phyloP scores from a whole-genome alignment of 2,888 invertebrate species.

The Nomada ferruginata region DNA sequence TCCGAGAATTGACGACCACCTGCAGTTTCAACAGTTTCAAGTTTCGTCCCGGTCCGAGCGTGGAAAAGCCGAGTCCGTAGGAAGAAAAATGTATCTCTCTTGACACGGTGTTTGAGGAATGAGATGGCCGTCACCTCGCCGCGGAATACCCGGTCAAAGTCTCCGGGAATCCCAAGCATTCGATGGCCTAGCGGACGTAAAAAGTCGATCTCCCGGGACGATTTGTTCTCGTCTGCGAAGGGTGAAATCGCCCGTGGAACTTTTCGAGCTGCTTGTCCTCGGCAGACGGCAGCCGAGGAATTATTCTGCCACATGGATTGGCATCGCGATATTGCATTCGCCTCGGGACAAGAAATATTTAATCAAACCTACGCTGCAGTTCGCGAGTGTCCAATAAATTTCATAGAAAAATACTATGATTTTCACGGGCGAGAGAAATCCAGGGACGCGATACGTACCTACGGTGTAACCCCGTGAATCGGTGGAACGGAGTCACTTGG shows the following conservation, averaged over 20 bases:
- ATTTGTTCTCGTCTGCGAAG: neutral
- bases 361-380: no score
- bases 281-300: neutral
- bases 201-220: slow-evolving; percentile 5
- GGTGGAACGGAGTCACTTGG: slow-evolving; percentile 30
- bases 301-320: neutral
- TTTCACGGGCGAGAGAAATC: no score
- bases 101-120: neutral
- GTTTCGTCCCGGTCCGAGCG: neutral
- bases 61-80: neutral
- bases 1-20: neutral
- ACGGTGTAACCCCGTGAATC: slow-evolving; percentile 18
- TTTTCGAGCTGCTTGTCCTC: neutral
- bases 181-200: neutral
- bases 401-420: no score
- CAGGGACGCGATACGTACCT: neutral
- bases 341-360: no score
- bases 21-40: neutral
- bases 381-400: no score
- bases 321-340: neutral
- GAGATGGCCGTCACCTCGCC: neutral
- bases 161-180: slow-evolving; percentile 24
- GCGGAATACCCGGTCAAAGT: slow-evolving; percentile 12
- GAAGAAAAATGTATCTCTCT: neutral
- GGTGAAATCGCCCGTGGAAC: neutral